These are phyloP conservation scores for Tridacna crocea DNA, from an alignment of 2,888 invertebrate species.

Conservation along the genomic window DNA sequence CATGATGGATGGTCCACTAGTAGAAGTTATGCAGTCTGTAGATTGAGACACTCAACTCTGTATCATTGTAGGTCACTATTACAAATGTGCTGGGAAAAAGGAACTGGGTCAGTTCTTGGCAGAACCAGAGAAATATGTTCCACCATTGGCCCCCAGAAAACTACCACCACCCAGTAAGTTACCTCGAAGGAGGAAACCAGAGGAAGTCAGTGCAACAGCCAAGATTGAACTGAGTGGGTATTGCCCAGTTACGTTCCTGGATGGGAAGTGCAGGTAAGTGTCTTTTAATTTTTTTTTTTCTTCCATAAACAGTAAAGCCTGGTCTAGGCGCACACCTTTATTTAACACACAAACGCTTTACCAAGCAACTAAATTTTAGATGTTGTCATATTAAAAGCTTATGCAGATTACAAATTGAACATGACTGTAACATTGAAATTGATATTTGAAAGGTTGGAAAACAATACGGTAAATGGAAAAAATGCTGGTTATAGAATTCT, in stretches of 20 bases:
- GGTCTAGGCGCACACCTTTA: no score
- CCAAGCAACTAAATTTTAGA: no score
- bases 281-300: no score
- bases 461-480: no score
- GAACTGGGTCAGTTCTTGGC: conserved; percentile 80
- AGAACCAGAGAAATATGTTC: conserved; percentile 82
- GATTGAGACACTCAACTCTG: background rate
- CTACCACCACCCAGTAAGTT: conserved; percentile 80
- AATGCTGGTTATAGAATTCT: no score
- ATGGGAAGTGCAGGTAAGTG: conserved; percentile 81
- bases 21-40: no score
- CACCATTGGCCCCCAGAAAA: conserved; percentile 79
- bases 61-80: conserved; percentile 80
- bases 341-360: no score
- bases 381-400: no score
- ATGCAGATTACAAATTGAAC: no score
- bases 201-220: conserved; percentile 72
- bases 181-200: conserved; percentile 75
- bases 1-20: background rate
- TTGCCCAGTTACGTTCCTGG: conserved; percentile 84
- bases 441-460: no score
- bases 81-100: conserved; percentile 80
- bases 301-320: no score
- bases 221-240: conserved; percentile 81
- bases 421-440: no score